Base-by-base conservation (phyloP, 1,140 invertebrate species). In the Paracyclopina nana region DNA sequence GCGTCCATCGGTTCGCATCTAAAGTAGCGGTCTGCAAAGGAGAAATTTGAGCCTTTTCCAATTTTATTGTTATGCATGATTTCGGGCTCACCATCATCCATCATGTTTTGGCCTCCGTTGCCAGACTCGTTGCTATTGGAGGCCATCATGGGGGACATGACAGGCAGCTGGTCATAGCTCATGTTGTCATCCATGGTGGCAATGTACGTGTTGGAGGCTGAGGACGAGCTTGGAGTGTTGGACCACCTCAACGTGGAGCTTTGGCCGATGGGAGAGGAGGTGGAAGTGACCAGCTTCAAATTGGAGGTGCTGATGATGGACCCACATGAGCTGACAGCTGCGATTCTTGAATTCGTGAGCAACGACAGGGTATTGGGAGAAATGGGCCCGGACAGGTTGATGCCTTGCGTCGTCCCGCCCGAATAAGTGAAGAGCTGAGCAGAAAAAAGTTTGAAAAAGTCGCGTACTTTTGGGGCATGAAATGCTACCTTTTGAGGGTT, bases 131-230 rank as follows among this genome's bases (percentile, higher is more conserved):
- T 22, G 14, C n/a, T n/a, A n/a, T n/a, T 38, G 34, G 75, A 65
- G 52, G 74, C 69, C 57, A 82, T 71, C 58, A 81, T 77, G 38
- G 79, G 76, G 14, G 90, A 82, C 75, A 72, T 67, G 62, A 82
- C 86, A n/a, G n/a, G n/a, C n/a, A n/a, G n/a, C n/a, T n/a, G 59
- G 78, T 48, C 82, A 65, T 92, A 91, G 65, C 94, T 87, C 58
- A 72, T 66, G 55, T 69, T 71, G 60, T 92, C 87, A 60, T 92
- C 87, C 51, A 90, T 64, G 30, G 77, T 79, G 57, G 88, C 80
- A 63, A 90, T 83, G 14, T 81, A 79, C 24, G 76, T 38, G 34
- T 38, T 38, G 31, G 82, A 78, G n/a, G 12, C 16, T n/a, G 45
- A 48, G 16, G 28, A 26, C 3, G 45, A 28, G 9, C 27, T 20